Base-by-base conservation (phyloP, 2,888 invertebrate genomes). In the Nomada ruficornis region DNA sequence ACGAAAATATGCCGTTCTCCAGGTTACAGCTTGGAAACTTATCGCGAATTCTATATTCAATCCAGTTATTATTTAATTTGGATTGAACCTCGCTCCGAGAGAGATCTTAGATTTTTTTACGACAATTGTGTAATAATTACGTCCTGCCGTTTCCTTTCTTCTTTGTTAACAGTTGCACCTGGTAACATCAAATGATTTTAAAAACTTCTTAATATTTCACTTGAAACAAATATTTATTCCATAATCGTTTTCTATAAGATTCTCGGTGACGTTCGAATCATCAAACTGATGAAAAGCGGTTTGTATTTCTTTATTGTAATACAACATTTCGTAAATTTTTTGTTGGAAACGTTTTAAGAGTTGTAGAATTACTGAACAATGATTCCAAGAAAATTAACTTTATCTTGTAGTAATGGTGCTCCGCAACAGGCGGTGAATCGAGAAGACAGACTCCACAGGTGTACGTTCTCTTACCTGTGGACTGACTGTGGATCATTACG, bases 401-500 rank as follows among this genome's bases (percentile, higher is more conserved):
- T 55, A 62, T 64, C 62, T 57, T 59, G 59, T 73, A 65, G 74
- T 79, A 74, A 72, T 80, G 55, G 64, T 60, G 50, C 67, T 77
- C 20, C 44, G 57, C 57, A 71, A 64, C 36, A 44, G 60, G 60
- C 69, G 59, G 44, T 55, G 73, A 65, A 71, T 82, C 65, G 72
- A 69, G 82, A 77, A 84, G 44, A 54, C 65, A 68, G 64, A 29
- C 72, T 54, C 52, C 64, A 60, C 85, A 89, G 86, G 86, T 89
- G 87, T 72, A 78, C 63, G 75, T 77, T 80, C 60, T 69, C 68
- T 78, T 74, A 68, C 77, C 42, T 72, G 68, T 78, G 84, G 77
- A 85, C 84, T 86, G 77, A 85, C 84, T 86, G 79, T 81, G 82
- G 83, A 86, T 83, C 79, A 71, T 89, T 90, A 85, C 71, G 88